Base-by-base conservation (phyloP, 2,797 vertebrate genomes). In the Tympanoctomys barrerae region DNA sequence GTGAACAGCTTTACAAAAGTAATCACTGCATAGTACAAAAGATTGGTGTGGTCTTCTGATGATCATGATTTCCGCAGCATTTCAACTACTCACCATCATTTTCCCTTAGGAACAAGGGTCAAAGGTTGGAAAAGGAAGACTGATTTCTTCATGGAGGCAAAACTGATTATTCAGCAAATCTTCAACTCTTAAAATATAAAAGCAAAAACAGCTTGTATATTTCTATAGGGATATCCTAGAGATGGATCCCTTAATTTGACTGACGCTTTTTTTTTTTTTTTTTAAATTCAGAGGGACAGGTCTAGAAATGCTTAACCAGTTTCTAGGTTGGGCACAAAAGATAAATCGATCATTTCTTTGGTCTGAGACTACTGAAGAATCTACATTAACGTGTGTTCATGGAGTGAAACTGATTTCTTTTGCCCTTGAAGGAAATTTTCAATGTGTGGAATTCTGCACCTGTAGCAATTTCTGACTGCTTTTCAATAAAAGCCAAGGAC, bases 381-480 rank as follows among this genome's bases (percentile, higher is more conserved):
- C 31, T 64, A 26, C 9, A 33, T 46, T 39, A 54, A 11, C 4
- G 7, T 16, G 22, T 81, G 73, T 54, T 39, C 21, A 54, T 22
- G 39, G 71, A 54, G 57, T 68, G 39, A 64, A 94, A 82, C 5
- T 71, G 18, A 1, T 42, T 7, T 36, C 11, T 81, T 18, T 73
- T 61, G 7, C 75, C 7, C 33, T 64, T 84, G 64, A 73, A 79
- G 39, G 2, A 5, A n/a, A 26, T 85, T 91, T 89, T 49, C 2
- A 66, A 73, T 24, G 31, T 91, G 59, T 22, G 36, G 31, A 62
- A 64, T 85, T 94, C 19, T 57, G 71, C 5, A 92, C 49, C 83
- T 87, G 59, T 83, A 79, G 46, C 70, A 77, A 71, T 93, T 94
- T 95, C 46, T 96, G 77, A 68, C 33, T 82, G 33, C 39, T 81